Conservation (phyloP, 2,888 invertebrate genomes). For the Chrysomela aeneicollis region DNA sequence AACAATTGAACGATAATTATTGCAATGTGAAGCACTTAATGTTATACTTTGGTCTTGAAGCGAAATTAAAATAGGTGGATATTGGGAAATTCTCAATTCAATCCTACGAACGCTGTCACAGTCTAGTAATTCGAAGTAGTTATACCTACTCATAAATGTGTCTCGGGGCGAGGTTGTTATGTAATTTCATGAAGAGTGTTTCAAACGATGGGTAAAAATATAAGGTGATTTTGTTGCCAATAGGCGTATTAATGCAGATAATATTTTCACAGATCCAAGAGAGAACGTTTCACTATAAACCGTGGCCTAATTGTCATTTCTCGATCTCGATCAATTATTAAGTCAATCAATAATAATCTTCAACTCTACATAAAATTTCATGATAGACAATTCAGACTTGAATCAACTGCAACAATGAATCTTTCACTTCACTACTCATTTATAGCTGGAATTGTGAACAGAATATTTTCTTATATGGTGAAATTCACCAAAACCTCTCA, state of each 20-base stretch:
- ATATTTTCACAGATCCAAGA: no score
- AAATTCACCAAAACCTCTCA: no score
- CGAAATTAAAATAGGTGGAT: background rate
- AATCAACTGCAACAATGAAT: no score
- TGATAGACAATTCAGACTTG: no score
- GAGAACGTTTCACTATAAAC: no score
- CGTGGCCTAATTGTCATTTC: no score
- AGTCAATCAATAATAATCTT: no score
- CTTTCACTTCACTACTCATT: no score
- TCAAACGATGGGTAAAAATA: background rate
- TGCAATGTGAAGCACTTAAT: background rate
- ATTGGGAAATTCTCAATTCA: background rate
- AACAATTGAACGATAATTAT: background rate
- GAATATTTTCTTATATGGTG: no score
- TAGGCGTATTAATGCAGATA: background rate
- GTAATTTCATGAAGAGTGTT: background rate
- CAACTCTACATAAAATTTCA: no score
- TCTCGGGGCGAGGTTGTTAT: constrained; percentile 1
- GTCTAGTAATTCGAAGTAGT: background rate
- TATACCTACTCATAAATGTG: background rate
- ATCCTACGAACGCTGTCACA: background rate
- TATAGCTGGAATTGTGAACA: no score
- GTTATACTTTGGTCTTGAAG: constrained; percentile 2
- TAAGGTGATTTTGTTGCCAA: background rate
- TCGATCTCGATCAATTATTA: no score